These are phyloP conservation scores for Apostichopus japonicus DNA, from an alignment of 35 echinoderm and acorn worm genomes.

Conservation along the genomic window DNA sequence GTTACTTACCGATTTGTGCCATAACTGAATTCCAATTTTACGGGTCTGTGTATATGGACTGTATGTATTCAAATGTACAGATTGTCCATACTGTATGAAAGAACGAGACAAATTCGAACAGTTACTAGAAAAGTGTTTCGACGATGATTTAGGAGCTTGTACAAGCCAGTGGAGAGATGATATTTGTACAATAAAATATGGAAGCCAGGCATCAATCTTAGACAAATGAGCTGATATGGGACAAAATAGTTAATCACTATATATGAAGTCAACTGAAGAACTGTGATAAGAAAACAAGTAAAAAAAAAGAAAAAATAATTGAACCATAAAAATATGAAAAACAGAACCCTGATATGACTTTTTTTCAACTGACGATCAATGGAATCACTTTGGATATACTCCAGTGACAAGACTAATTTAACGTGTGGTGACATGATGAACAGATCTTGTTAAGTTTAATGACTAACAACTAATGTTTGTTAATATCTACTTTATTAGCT, in stretches of 20 bases:
- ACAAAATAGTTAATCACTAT: constrained; percentile 37
- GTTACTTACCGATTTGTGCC: constrained; percentile 38
- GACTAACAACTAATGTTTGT: background rate
- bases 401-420: constrained; percentile 39
- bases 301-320: constrained; percentile 39
- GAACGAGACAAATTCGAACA: background rate
- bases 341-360: background rate
- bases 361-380: background rate
- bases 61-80: constrained; percentile 21
- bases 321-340: background rate
- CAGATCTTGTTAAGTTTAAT: background rate
- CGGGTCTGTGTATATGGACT: constrained; percentile 60
- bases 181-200: constrained; percentile 14
- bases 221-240: constrained; percentile 46
- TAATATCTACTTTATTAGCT: background rate
- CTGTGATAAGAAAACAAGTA: background rate
- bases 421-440: background rate
- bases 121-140: background rate
- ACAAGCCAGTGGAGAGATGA: background rate
- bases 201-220: constrained; percentile 27
- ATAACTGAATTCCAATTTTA: constrained; percentile 54
- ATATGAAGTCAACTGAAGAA: background rate
- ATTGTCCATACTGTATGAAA: constrained; percentile 38
- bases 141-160: background rate
- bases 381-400: constrained; percentile 28